phyloP scores from a whole-genome alignment of 2,797 vertebrate species.

The Mionectes olivaceus region DNA sequence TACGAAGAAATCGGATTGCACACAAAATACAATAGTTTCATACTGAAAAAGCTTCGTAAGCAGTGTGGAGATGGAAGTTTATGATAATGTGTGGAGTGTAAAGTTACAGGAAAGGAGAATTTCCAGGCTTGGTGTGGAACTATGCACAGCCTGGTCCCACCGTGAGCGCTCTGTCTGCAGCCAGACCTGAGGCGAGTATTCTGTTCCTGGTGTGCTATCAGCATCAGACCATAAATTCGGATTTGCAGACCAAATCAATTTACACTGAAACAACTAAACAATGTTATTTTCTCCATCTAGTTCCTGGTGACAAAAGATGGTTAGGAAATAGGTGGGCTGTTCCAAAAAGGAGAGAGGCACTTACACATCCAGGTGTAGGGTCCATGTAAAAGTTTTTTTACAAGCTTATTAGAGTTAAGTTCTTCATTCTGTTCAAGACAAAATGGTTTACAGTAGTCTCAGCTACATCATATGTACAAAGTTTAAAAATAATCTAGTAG shows the following conservation, averaged over 20 bases:
- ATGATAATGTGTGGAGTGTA: neutral
- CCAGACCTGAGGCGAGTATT: neutral
- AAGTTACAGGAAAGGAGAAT: neutral
- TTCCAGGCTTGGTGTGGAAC: neutral
- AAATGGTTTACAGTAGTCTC: neutral
- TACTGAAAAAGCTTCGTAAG: neutral
- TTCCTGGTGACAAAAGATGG: neutral
- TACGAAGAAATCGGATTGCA: neutral
- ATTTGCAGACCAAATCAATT: neutral
- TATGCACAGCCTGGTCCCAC: neutral
- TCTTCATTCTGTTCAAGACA: neutral
- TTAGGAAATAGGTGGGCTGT: neutral
- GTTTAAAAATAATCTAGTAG: neutral
- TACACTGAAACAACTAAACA: neutral
- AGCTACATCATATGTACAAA: neutral
- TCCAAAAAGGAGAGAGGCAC: neutral
- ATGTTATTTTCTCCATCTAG: neutral
- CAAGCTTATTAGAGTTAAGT: neutral
- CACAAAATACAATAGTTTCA: neutral
- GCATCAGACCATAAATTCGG: neutral
- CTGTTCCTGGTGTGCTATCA: neutral
- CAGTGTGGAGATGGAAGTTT: neutral
- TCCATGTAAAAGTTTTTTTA: neutral
- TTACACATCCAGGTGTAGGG: neutral
- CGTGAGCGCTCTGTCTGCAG: neutral